Conservation (phyloP, 2,888 invertebrate genomes). For the Papilio demoleus region DNA sequence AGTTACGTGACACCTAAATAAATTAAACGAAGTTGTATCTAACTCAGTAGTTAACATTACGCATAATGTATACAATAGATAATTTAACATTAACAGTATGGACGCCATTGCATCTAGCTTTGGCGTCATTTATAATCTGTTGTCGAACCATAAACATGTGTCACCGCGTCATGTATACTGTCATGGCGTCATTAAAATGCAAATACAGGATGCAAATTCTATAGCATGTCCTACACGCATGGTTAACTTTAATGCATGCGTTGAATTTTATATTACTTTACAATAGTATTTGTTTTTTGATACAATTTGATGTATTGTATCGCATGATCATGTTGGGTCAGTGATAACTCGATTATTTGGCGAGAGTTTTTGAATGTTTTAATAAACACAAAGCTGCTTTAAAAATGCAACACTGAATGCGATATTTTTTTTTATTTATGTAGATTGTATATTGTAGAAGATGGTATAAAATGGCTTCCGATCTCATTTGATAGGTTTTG, state of each 20-base stretch:
- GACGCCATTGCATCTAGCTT: background rate
- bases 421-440: too few species aligned
- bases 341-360: background rate
- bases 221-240: slow-evolving; percentile 16
- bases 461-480: too few species aligned
- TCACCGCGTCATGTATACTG: slow-evolving; percentile 13
- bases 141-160: slow-evolving; percentile 17
- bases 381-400: too few species aligned
- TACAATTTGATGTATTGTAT: background rate
- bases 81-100: slow-evolving; percentile 1
- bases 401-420: too few species aligned
- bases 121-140: slow-evolving; percentile 15
- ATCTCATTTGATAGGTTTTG: too few species aligned
- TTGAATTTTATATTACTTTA: slow-evolving; percentile 9
- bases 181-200: slow-evolving; percentile 22
- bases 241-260: slow-evolving; percentile 9
- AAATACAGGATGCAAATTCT: slow-evolving; percentile 13
- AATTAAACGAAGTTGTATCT: background rate
- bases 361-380: too few species aligned
- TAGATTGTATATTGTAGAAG: too few species aligned
- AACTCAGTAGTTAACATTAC: background rate
- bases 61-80: background rate
- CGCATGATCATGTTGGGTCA: background rate
- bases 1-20: slow-evolving; percentile 2
- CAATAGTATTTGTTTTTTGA: background rate